A percentile compares a stretch with the other conserved stretches of the same genome.
Evolutionary conservation across 2,113 vertebrate species (phyloP).

Genomic region (Catagonus wagneri): DNA sequence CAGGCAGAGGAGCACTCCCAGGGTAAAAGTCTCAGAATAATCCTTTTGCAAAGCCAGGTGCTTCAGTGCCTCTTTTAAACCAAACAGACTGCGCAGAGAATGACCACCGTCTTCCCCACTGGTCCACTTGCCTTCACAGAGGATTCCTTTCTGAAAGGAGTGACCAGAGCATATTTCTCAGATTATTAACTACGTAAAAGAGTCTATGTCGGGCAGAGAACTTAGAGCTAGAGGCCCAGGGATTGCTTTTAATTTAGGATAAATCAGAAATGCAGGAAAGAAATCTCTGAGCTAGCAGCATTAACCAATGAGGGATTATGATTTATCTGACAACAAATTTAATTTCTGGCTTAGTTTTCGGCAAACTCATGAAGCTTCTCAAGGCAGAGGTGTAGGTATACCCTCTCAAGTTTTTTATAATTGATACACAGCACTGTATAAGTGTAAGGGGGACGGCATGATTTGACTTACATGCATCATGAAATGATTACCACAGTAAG

Average conservation of each 20-base stretch:
- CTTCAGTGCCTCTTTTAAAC: neutral
- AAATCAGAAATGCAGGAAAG: constrained; percentile 25
- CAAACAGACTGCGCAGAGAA: neutral
- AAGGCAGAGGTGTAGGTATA: neutral
- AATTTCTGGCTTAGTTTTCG: neutral
- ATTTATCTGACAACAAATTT: neutral
- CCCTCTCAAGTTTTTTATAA: neutral
- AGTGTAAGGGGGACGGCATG: too few relatives aligned
- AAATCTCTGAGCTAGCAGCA: neutral
- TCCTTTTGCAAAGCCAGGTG: neutral
- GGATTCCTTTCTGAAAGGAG: neutral
- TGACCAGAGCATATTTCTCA: neutral
- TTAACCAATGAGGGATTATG: neutral
- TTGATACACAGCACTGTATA: neutral
- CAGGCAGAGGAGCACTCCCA: too few relatives aligned
- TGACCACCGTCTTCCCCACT: neutral
- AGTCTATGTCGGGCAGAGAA: neutral
- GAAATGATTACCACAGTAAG: neutral
- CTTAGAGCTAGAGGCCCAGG: neutral
- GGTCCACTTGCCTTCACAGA: neutral
- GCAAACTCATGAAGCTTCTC: neutral
- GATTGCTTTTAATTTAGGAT: neutral
- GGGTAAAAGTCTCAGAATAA: neutral
- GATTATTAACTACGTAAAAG: neutral
- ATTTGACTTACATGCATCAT: neutral